phyloP scores from a whole-genome alignment of 2,113 vertebrate genomes.

The Trematomus loennbergii region DNA sequence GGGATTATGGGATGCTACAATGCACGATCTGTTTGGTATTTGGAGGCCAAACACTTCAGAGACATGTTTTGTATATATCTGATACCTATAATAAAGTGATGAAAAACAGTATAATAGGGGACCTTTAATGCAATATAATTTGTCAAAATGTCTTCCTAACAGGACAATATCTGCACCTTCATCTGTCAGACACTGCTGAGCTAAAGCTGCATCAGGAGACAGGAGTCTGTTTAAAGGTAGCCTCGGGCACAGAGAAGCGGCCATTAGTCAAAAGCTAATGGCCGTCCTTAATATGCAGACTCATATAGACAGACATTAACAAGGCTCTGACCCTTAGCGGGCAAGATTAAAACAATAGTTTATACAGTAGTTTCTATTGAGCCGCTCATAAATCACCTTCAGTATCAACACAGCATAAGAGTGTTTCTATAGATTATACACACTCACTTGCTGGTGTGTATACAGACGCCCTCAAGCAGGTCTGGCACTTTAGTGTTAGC shows the following conservation, averaged over 20 bases:
- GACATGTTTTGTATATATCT: no score
- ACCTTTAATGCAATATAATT: no score
- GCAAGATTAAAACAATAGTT: slow-evolving; percentile 82
- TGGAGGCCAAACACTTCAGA: no score
- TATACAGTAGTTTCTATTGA: slow-evolving; percentile 80
- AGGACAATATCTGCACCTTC: slow-evolving; percentile 4
- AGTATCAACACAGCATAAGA: slow-evolving; percentile 85
- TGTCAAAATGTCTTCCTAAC: neutral
- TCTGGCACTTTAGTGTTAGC: slow-evolving; percentile 75
- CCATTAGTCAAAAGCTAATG: slow-evolving; percentile 75
- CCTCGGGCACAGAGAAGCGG: slow-evolving; percentile 53
- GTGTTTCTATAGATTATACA: slow-evolving; percentile 87
- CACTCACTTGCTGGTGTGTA: slow-evolving; percentile 81
- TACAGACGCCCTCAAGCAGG: slow-evolving; percentile 74
- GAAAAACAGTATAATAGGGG: no score
- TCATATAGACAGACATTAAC: slow-evolving; percentile 64
- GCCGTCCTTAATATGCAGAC: slow-evolving; percentile 64
- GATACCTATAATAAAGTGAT: no score
- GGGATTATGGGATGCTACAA: no score
- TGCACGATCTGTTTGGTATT: no score
- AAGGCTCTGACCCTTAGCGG: slow-evolving; percentile 63
- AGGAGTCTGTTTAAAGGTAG: slow-evolving; percentile 40
- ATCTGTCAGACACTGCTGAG: slow-evolving; percentile 28
- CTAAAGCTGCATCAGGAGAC: slow-evolving; percentile 36
- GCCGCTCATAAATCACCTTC: slow-evolving; percentile 76